Evolutionary conservation across 2,113 vertebrate genomes (phyloP), one percentile per base, ranked within the genome.

Genomic region (Pterocles gutturalis): DNA sequence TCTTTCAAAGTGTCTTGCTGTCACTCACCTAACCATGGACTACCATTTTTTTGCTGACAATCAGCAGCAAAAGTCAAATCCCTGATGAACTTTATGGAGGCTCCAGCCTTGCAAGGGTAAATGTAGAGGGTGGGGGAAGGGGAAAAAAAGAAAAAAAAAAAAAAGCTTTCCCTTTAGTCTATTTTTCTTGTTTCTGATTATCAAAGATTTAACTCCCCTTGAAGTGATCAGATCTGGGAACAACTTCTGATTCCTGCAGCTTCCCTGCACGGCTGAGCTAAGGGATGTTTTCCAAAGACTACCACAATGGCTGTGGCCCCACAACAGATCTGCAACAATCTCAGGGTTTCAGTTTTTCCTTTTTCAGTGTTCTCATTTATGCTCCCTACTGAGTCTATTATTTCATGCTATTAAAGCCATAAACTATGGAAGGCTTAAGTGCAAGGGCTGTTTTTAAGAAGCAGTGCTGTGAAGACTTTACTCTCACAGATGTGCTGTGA

Each of bases 341-440:
- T 94, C 66, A 93, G 79, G 73, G 71, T 93, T 95, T 93, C 72
- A 90, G 72, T 93, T 97, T 92, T 97, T 78, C 58, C 34, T 95
- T 93, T 91, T 91, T 70, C 83, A 86, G 64, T 88, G 58, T 92
- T 95, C 72, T 92, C 61, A 95, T 95, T 94, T 93, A 78, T 87
- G 55, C 34, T 89, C 80, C 92, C 86, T 62, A 81, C 57, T 71
- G 94, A 64, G 93, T 90, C 77, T 89, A 96, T 96, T 96, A 91
- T 92, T 93, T 84, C 83, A 95, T 95, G 80, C 92, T 90, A 95
- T 92, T 93, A 92, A 95, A 95, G 55, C 20, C 53, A 88, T 80
- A 86, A 94, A 93, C 83, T 66, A 79, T 17, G 48, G 55, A 64
- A 82, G 80, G 33, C 87, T 79, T 69, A 87, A 93, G 94, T 86